Evolutionary conservation across 2,888 invertebrate genomes (phyloP), one percentile per base, ranked within the genome.

Genomic region (Emmelina monodactyla): DNA sequence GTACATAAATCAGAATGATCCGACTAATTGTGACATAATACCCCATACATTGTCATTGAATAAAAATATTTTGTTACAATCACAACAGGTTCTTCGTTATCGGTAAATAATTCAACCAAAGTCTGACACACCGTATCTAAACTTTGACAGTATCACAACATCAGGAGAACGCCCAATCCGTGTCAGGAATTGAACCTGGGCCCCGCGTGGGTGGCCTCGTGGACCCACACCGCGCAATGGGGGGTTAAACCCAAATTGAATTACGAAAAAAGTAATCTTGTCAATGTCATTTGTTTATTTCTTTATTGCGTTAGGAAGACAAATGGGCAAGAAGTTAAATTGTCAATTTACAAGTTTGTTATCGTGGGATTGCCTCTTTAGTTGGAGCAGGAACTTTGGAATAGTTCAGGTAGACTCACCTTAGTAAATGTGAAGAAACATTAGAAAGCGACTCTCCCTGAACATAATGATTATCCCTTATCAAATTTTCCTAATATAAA

Each of bases 81-180:
- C 38, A 39, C 34, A 34, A 44, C 42, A 37, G 14, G 22, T 19
- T 28, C n/a, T n/a, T 30, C 16, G 14, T 15, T 32, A 28, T 15
- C 28, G 14, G 12, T 30, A 33, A 11, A 28, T 16, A 31, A 31
- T 37, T 39, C 16, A 32, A 31, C 30, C 22, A 29, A 40, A 25
- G 32, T 32, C 34, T 43, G 46, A 49, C 43, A 52, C 9, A 25
- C 58, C 58, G 50, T 53, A 50, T 55, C 58, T 51, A 53, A 57
- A 3, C 11, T 25, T 52, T 53, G 62, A 56, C 61, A 55, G 51
- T 55, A 55, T 59, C 56, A 36, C 33, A 42, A 37, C 50, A 53
- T 55, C 51, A 43, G 44, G 49, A 45, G 60, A 47, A 55, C 64
- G 60, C 67, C 67, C 61, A 51, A 55, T 56, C 55, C 62, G 52